Evolutionary conservation across 2,888 invertebrate species (phyloP), one percentile per base, ranked within the genome.

Genomic region (Digitonthophagus gazella): DNA sequence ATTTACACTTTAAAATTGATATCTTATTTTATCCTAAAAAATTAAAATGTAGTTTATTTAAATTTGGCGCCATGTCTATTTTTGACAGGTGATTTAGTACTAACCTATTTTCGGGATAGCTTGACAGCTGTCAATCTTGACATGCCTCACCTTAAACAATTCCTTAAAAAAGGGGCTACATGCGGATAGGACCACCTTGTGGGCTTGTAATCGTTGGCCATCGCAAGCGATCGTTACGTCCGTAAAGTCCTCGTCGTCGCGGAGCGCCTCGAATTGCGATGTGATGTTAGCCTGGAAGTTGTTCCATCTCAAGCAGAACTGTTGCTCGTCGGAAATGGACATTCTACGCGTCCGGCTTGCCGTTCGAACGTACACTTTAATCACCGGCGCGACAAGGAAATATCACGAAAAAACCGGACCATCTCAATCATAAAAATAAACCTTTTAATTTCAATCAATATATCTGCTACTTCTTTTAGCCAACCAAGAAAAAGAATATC

Each of bases 291-390:
- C 91, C 87, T 92, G 92, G 87, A 91, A 92, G 87, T 93, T 93
- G 87, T 93, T 93, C 93, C 93, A 93, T 86, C 93, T 89, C 85
- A 93, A 88, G 88, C 93, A 93, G 86, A 93, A 93, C 86, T 93
- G 93, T 87, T 93, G 93, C 85, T 91, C 91, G 83, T 88, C 88
- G 83, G 85, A 85, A 84, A 85, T 22, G 64, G 68, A 70, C 68
- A 71, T 69, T 18, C 63, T 64, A 65, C 57, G 28, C 66, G n/a
- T 44, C 8, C 28, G 28, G 28, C 8, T 64, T 56, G 58, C 54
- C 16, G 58, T 63, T 22, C 55, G 64, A 57, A 64, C 28, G 58
- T n/a, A 20, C 56, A 67, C 58, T 67, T 68, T 44, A 18, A 68
- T 66, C 64, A 68, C 64, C 70, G 66, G 68, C 66, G 71, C 66